phyloP scores from a whole-genome alignment of 1,140 invertebrate genomes.

The Solen grandis region DNA sequence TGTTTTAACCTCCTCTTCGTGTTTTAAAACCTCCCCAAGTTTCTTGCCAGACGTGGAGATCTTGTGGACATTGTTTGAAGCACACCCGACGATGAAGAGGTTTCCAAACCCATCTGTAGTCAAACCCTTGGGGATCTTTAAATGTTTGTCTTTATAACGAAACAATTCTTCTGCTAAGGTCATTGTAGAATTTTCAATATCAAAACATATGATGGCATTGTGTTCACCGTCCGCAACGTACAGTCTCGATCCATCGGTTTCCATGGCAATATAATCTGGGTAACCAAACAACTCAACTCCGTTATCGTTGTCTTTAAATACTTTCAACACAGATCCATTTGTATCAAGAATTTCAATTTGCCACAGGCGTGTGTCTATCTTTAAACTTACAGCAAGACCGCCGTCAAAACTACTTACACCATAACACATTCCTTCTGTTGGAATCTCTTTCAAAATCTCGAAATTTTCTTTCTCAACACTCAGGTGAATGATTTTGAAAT shows the following conservation, averaged over 20 bases:
- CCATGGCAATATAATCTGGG: conserved; percentile 36
- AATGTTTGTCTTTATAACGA: conserved; percentile 20
- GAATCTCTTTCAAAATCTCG: conserved; percentile 8
- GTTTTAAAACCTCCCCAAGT: conserved; percentile 24
- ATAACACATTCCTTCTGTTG: conserved; percentile 45
- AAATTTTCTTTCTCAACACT: conserved; percentile 8
- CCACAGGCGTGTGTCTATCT: conserved; percentile 32
- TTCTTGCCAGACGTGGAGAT: conserved; percentile 25
- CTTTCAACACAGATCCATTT: conserved; percentile 19
- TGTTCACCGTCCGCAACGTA: conserved; percentile 33
- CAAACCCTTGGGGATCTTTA: conserved; percentile 37
- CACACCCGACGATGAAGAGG: conserved; percentile 37
- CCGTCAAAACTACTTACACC: conserved; percentile 21
- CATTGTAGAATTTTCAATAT: conserved; percentile 31
- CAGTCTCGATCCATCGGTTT: conserved; percentile 22
- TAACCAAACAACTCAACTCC: conserved; percentile 31
- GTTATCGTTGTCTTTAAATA: conserved; percentile 34
- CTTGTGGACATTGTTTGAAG: conserved; percentile 46
- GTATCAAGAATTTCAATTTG: conserved; percentile 40
- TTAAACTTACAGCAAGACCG: conserved; percentile 33
- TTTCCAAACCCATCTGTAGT: conserved; percentile 27
- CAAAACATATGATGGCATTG: conserved; percentile 24
- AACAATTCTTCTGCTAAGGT: conserved; percentile 20
- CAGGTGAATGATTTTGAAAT: conserved; percentile 25
- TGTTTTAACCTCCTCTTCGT: conserved; percentile 15